Evolutionary conservation across 2,888 invertebrate species (phyloP).

Genomic region (Zhuqinia jingwanae): DNA sequence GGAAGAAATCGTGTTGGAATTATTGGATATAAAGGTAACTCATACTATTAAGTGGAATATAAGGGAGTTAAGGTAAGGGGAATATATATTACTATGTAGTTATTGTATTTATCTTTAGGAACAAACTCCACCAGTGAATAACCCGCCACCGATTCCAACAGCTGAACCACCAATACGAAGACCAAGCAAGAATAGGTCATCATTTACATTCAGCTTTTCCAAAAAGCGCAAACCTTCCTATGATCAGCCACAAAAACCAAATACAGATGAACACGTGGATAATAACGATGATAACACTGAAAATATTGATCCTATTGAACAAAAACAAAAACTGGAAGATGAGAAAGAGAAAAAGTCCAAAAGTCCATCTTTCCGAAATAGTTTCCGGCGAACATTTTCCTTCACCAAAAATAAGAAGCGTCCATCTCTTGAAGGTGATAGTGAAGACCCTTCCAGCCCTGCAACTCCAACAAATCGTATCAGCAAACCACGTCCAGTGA

Average conservation of each 20-base stretch:
- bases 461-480: constrained; percentile 33
- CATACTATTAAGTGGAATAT: neutral
- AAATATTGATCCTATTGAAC: constrained; percentile 20
- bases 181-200: constrained; percentile 46
- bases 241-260: constrained; percentile 2
- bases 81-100: neutral
- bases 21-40: constrained; percentile 58
- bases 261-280: neutral
- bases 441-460: neutral
- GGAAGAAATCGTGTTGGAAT: constrained; percentile 57
- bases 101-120: constrained; percentile 37
- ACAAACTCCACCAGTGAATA: constrained; percentile 15
- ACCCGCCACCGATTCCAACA: constrained; percentile 36
- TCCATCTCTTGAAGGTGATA: constrained; percentile 37
- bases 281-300: constrained; percentile 15
- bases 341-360: constrained; percentile 40
- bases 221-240: constrained; percentile 57
- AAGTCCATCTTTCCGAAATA: constrained; percentile 62
- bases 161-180: constrained; percentile 34
- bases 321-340: neutral
- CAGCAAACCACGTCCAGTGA: constrained; percentile 33
- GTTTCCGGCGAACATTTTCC: constrained; percentile 68
- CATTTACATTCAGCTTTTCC: constrained; percentile 64
- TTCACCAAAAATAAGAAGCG: constrained; percentile 54
- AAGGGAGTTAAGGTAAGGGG: too few species aligned